phyloP scores from a whole-genome alignment of 2,797 vertebrate genomes.

The Neomorphus geoffroyi region DNA sequence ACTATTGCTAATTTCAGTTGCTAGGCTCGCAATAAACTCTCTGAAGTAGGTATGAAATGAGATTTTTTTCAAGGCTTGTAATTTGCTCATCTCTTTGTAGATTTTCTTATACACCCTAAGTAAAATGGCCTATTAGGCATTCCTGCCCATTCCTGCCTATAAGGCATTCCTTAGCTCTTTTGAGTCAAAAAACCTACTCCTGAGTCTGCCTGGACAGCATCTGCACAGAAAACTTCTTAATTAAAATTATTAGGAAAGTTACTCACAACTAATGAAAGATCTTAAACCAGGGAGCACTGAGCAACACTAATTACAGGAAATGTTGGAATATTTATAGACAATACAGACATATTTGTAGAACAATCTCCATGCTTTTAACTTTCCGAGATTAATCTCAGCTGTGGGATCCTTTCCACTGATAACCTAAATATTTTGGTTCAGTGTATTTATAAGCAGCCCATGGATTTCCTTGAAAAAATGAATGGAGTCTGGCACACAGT shows the following conservation, averaged over 20 bases:
- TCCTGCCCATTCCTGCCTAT: too few species aligned
- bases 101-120: not conserved
- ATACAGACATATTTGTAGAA: not conserved
- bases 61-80: not conserved
- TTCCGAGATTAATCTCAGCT: not conserved
- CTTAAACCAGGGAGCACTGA: not conserved
- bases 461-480: not conserved
- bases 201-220: not conserved
- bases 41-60: not conserved
- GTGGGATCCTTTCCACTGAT: not conserved
- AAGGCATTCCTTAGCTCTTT: not conserved
- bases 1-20: not conserved
- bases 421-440: slow-evolving; percentile 18
- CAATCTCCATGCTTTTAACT: not conserved
- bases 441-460: not conserved
- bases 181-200: not conserved
- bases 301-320: slow-evolving; percentile 28
- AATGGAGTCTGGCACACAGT: not conserved
- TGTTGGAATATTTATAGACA: slow-evolving; percentile 16
- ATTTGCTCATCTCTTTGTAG: not conserved
- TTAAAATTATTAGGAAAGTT: not conserved
- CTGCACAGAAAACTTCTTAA: not conserved
- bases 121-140: accelerated
- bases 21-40: not conserved
- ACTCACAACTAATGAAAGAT: not conserved